phyloP scores from a whole-genome alignment of 2,888 invertebrate genomes.

The Phortica magna region DNA sequence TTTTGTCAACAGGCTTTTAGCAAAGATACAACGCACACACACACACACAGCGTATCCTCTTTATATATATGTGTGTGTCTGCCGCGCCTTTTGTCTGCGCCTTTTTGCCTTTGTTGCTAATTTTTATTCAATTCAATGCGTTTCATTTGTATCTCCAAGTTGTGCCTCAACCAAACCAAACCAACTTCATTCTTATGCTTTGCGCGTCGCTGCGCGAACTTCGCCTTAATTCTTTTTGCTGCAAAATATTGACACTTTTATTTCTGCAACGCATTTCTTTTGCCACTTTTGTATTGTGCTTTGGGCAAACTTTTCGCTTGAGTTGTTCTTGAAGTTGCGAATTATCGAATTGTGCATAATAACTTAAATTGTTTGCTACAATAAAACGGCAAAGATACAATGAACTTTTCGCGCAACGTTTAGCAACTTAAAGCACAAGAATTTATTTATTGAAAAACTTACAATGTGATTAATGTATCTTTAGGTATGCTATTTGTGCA shows the following conservation, averaged over 20 bases:
- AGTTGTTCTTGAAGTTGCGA: neutral
- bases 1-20: neutral
- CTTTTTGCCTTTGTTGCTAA: conserved; percentile 36
- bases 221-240: neutral
- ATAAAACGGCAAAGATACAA: neutral
- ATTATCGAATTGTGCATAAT: conserved; percentile 14
- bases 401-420: neutral
- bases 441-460: neutral
- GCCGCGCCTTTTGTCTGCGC: neutral
- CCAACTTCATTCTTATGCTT: conserved; percentile 60
- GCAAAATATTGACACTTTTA: conserved; percentile 21
- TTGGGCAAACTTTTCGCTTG: conserved; percentile 4
- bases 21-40: neutral
- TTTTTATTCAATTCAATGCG: conserved; percentile 50
- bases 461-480: neutral
- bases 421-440: neutral
- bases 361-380: neutral
- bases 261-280: neutral
- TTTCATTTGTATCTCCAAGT: neutral
- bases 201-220: neutral
- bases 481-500: neutral
- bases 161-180: too few species aligned
- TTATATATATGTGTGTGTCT: too few species aligned
- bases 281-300: neutral
- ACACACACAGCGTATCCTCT: too few species aligned